Percentiles rank a stretch among this genome's conserved stretches.
Evolutionary conservation across 1,140 invertebrate genomes (phyloP).

Genomic region (Lepidurus packardi): DNA sequence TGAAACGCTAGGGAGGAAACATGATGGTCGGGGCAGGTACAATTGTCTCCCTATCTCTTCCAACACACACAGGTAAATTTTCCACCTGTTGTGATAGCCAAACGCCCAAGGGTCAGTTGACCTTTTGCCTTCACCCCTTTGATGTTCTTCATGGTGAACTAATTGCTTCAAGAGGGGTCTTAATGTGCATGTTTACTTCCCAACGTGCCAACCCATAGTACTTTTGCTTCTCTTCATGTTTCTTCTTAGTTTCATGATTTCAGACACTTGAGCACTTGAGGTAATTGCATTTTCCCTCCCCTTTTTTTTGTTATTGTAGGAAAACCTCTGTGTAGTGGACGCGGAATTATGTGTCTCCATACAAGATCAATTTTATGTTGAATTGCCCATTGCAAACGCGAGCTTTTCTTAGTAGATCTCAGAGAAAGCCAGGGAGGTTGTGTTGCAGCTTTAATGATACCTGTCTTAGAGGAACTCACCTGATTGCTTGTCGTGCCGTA

Average conservation of each 20-base stretch:
- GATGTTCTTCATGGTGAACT: conserved; percentile 12
- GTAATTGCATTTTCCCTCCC: not conserved
- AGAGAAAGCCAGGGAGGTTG: not conserved
- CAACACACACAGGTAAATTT: not conserved
- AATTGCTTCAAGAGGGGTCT: conserved; percentile 18
- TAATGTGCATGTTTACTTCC: conserved; percentile 22
- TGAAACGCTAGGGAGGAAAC: not conserved
- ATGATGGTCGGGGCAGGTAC: not conserved
- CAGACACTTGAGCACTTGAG: conserved; percentile 13
- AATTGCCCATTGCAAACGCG: not conserved
- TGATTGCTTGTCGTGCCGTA: not conserved
- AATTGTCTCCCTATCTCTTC: conserved; percentile 1
- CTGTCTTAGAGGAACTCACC: not conserved
- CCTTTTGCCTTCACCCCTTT: conserved; percentile 15
- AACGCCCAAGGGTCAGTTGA: conserved; percentile 18
- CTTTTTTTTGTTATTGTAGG: not conserved
- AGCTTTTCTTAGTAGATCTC: not conserved
- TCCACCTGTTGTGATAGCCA: conserved; percentile 1
- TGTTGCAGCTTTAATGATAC: not conserved
- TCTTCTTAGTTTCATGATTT: not conserved
- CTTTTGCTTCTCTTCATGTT: not conserved
- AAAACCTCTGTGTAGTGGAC: not conserved
- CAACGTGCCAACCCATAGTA: not conserved
- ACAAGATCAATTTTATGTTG: conserved; percentile 3
- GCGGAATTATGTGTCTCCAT: not conserved